phyloP scores from a whole-genome alignment of 2,888 invertebrate species.

The Crematogaster levior region DNA sequence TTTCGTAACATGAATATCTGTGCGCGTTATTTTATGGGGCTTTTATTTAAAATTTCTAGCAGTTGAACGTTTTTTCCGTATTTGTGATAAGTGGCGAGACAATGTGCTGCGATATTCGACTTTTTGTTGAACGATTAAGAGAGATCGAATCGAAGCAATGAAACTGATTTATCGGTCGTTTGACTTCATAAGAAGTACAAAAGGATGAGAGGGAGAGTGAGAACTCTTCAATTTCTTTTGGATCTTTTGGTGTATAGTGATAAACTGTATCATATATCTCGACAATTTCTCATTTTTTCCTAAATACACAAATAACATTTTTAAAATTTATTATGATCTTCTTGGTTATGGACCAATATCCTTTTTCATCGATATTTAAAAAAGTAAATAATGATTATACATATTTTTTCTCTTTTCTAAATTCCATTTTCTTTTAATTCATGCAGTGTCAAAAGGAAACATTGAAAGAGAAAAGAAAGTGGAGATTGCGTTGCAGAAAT shows the following conservation, averaged over 20 bases:
- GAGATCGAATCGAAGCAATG: constrained; percentile 2
- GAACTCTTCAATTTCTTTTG: not conserved
- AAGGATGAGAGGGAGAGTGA: not conserved
- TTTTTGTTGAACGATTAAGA: not conserved
- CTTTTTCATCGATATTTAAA: not conserved
- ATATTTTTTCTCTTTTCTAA: too few relatives aligned
- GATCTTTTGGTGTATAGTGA: not conserved
- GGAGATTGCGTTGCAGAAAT: not conserved
- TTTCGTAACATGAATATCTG: not conserved
- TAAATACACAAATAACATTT: not conserved
- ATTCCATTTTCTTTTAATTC: not conserved
- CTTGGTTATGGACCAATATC: not conserved
- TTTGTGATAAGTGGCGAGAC: not conserved
- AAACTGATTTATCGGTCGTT: constrained; percentile 5
- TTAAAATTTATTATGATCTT: not conserved
- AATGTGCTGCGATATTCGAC: constrained; percentile 12
- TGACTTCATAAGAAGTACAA: constrained; percentile 15
- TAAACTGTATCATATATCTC: not conserved
- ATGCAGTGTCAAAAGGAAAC: not conserved
- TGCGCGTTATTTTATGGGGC: not conserved
- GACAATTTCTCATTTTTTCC: not conserved
- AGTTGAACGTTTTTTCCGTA: not conserved
- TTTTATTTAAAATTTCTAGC: not conserved
- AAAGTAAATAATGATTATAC: not conserved
- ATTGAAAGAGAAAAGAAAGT: not conserved